Base-by-base conservation (phyloP, 2,113 vertebrate genomes). In the Cephalopterus ornatus region DNA sequence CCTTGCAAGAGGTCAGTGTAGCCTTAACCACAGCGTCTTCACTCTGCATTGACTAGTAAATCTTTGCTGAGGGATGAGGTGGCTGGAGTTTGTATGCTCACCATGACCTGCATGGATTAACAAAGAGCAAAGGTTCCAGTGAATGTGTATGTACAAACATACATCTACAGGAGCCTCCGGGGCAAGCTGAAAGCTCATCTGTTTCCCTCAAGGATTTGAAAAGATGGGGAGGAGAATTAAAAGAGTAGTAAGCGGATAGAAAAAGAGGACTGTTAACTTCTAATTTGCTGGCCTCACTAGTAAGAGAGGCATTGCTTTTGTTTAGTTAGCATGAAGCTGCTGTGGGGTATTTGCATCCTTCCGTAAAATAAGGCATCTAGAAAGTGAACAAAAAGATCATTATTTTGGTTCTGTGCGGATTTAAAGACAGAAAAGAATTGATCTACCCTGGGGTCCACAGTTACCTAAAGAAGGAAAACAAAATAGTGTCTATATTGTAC, bases 181-280 rank as follows among this genome's bases (percentile, higher is more conserved):
- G 92, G 72, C 89, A 73, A 30, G 46, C 83, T 95, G 94, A 90
- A 92, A 96, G 67, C 92, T 95, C 95, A 68, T 95, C 49, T 88
- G 70, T 93, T 95, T 93, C 94, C 85, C 89, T 94, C 78, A 93
- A 95, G 89, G 77, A 85, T 95, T 94, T 93, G 68, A 73, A 96
- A 95, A 96, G 61, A 90, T 53, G 61, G 53, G 22, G 68, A 75
- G 33, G 47, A 75, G 41, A 49, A 89, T 89, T 94, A 90, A 61
- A 78, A 81, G 68, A 91, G 62, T 9, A 49, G 75, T 62, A 79
- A 95, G 84, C 2, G 12, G 33, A 35, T 44, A 75, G 68, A 58
- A 91, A 77, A 88, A 73, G 62, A 86, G 6, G 37, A 47, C 24
- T 49, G 47, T 63, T 37, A 83, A 88, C 56, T 89, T 95, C 44